A percentile compares a stretch with the other conserved stretches of the same genome.
Evolutionary conservation across 53 echinoderm and acorn worm species (phyloP).

Genomic region (Mesocentrotus franciscanus): DNA sequence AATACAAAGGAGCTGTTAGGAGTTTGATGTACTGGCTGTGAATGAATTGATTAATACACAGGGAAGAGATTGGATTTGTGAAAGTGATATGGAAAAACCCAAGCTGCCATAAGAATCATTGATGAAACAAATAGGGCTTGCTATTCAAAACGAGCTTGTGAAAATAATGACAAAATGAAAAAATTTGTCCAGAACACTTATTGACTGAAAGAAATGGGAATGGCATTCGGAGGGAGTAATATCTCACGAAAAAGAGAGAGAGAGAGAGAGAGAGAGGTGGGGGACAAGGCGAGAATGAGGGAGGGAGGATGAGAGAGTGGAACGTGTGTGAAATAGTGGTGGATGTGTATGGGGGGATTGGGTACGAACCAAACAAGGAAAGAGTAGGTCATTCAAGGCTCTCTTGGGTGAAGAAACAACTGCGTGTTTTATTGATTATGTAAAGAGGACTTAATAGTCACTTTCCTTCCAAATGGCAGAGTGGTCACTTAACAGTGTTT

Average conservation of each 20-base stretch:
- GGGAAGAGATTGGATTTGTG: no score
- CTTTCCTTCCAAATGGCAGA: slow-evolving; percentile 7
- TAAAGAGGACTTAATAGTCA: slow-evolving; percentile 51
- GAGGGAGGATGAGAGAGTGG: not conserved
- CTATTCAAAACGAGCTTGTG: no score
- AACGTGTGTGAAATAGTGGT: not conserved
- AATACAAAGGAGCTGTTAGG: no score
- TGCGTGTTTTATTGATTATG: slow-evolving; percentile 52
- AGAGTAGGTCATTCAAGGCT: slow-evolving; percentile 23
- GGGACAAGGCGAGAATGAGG: not conserved
- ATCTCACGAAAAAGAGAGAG: not conserved
- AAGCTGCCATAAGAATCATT: no score
- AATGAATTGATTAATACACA: no score
- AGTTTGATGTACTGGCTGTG: no score
- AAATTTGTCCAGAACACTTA: no score
- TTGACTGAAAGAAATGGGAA: not conserved
- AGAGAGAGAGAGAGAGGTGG: not conserved
- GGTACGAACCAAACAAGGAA: not conserved
- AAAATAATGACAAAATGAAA: no score
- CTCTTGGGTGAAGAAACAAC: slow-evolving; percentile 17
- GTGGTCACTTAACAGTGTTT: slow-evolving; percentile 29
- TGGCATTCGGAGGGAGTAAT: not conserved
- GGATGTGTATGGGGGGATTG: not conserved
- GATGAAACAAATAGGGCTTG: no score
- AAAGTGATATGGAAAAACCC: no score